A percentile compares a stretch with the other conserved stretches of the same genome.
These are phyloP conservation scores for Sebastes kiyomatsui DNA, from an alignment of 2,797 vertebrate species.

Conservation along the genomic window DNA sequence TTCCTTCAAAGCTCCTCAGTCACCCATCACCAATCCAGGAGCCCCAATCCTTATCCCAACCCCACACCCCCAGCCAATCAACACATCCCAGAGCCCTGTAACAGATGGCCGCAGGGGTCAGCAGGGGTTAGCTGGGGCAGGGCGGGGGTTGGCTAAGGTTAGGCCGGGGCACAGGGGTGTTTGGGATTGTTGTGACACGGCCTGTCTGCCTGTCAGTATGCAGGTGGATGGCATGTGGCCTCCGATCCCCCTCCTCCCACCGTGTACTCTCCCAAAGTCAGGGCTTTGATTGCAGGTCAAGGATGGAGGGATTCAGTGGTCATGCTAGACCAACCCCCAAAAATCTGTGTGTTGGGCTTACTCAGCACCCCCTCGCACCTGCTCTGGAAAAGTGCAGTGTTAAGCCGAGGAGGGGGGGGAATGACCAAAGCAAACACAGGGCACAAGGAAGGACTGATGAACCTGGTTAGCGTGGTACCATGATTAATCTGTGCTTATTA, in stretches of 20 bases:
- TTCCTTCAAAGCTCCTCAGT: slow-evolving; percentile 24
- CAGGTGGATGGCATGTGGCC: slow-evolving; percentile 77
- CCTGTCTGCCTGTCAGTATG: slow-evolving; percentile 70
- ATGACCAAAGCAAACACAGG: slow-evolving; percentile 49
- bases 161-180: slow-evolving; percentile 67
- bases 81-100: slow-evolving; percentile 57
- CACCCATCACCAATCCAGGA: slow-evolving; percentile 10
- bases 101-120: slow-evolving; percentile 80
- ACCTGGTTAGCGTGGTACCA: neutral
- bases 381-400: slow-evolving; percentile 55
- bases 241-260: slow-evolving; percentile 9
- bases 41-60: neutral
- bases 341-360: slow-evolving; percentile 47
- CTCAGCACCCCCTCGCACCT: slow-evolving; percentile 68
- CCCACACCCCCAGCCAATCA: slow-evolving; percentile 53
- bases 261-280: slow-evolving; percentile 31
- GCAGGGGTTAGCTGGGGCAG: slow-evolving; percentile 49
- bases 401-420: slow-evolving; percentile 18
- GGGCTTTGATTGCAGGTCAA: slow-evolving; percentile 62
- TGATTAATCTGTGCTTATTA: slow-evolving; percentile 45
- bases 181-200: slow-evolving; percentile 77
- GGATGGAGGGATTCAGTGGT: slow-evolving; percentile 49
- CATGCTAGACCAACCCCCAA: slow-evolving; percentile 44
- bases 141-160: slow-evolving; percentile 69
- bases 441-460: slow-evolving; percentile 28